Base-by-base conservation (phyloP, 2,113 vertebrate genomes). In the Ranitomeya imitator region DNA sequence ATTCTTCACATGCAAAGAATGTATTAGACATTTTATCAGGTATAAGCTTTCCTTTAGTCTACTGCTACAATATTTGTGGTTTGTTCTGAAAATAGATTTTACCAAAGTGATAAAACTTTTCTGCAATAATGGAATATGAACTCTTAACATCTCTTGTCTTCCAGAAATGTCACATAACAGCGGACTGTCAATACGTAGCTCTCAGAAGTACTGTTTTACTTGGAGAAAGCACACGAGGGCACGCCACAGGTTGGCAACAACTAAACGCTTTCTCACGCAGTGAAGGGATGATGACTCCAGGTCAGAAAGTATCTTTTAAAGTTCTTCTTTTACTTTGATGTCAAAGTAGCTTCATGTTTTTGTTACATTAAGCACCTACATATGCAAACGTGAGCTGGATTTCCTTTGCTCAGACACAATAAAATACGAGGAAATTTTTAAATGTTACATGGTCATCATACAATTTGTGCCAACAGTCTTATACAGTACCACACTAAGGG, bases 91-190 rank as follows among this genome's bases (percentile, higher is more conserved):
- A 67, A 83, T 14, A 83, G 45, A 80, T 81, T 19, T 3, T 11
- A 65, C 57, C 37, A 65, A 65, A 51, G 37, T 3, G 19, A 15
- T 37, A 63, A 63, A 83, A 67, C 37, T 67, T 67, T 67, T 67
- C 63, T 55, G 19, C 16, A 83, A n/a, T 14, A 26, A 61, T n/a
- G 51, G 1, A 69, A 67, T 69, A 83, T 69, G 81, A 83, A 83
- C 81, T 83, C 63, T 54, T 52, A 11, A 69, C 61, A 83, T 83
- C 45, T 83, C 63, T 54, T 69, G 81, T 83, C 81, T 83, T 16
- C 19, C 81, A 52, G 81, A 83, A 83, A 83, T 83, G 81, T 83
- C 81, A 69, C 14, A 51, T 69, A 69, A 55, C 63, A 83, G 81
- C 61, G 18, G 2, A 52, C 45, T 69, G 61, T 65, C 81, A 69